These are phyloP conservation scores for Ectemnius continuus DNA, from an alignment of 2,888 invertebrate genomes.

Conservation along the genomic window DNA sequence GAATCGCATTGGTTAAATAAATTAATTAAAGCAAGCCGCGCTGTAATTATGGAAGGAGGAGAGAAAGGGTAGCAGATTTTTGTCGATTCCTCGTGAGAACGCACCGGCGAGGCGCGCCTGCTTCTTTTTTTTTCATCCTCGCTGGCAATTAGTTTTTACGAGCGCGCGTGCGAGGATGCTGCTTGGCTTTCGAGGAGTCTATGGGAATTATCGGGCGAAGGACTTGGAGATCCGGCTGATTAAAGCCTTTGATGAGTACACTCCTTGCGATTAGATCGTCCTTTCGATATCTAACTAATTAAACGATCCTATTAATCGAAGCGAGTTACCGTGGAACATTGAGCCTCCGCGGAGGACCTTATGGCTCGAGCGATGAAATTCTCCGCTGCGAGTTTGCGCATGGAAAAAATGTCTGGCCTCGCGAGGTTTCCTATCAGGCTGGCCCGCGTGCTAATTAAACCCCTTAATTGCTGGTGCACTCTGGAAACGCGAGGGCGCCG, in stretches of 20 bases:
- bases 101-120: conserved; percentile 16
- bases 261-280: too few relatives aligned
- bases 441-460: conserved; percentile 53
- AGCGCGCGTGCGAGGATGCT: conserved; percentile 8
- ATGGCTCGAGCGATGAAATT: conserved; percentile 22
- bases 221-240: background rate
- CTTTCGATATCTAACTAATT: too few relatives aligned
- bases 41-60: conserved; percentile 34
- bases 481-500: conserved; percentile 14
- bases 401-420: background rate
- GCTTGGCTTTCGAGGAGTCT: background rate
- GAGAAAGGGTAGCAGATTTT: conserved; percentile 5
- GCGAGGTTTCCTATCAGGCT: conserved; percentile 11
- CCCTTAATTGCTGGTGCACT: conserved; percentile 54
- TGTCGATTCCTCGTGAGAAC: conserved; percentile 31
- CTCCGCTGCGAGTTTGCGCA: conserved; percentile 17
- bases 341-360: background rate
- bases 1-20: conserved; percentile 33
- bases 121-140: conserved; percentile 26
- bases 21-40: conserved; percentile 36
- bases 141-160: conserved; percentile 49
- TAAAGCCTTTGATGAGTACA: background rate
- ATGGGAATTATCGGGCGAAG: background rate
- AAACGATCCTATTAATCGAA: too few relatives aligned
- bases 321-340: too few relatives aligned